Evolutionary conservation across 2,797 vertebrate genomes (phyloP).

Genomic region (Ctenosaura bakeri): DNA sequence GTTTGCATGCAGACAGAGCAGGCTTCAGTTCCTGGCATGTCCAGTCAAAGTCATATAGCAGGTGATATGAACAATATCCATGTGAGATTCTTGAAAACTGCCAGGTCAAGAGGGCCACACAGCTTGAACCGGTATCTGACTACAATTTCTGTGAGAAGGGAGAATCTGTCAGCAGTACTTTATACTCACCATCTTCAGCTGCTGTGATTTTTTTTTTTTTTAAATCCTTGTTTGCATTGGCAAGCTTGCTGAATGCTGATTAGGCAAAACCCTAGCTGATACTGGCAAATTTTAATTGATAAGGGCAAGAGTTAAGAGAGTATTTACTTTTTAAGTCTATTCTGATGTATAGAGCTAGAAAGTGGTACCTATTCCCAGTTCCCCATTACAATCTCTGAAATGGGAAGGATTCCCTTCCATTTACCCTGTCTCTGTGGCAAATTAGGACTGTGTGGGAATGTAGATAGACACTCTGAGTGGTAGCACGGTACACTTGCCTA

Average conservation of each 20-base stretch:
- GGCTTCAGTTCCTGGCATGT: not conserved
- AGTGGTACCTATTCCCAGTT: no score
- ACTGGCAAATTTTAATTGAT: not conserved
- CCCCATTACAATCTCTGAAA: not conserved
- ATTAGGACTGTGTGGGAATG: not conserved
- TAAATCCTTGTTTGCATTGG: not conserved
- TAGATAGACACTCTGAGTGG: not conserved
- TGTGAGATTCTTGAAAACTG: not conserved
- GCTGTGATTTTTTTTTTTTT: not conserved
- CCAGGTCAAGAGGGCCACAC: not conserved
- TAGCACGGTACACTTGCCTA: not conserved
- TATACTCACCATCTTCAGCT: not conserved
- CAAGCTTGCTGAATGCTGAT: not conserved
- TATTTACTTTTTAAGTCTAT: not conserved
- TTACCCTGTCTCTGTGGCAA: not conserved
- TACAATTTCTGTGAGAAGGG: not conserved
- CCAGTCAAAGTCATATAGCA: not conserved
- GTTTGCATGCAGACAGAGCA: not conserved
- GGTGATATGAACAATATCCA: not conserved
- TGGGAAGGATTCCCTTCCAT: not conserved
- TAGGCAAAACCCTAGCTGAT: not conserved
- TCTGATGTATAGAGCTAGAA: not conserved
- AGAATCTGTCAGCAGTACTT: not conserved
- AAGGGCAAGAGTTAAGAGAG: not conserved
- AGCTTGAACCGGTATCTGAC: not conserved